Percentiles rank a stretch among this genome's conserved stretches.
These are phyloP conservation scores for Danionella dracula DNA, from an alignment of 2,797 vertebrate genomes.

Conservation along the genomic window DNA sequence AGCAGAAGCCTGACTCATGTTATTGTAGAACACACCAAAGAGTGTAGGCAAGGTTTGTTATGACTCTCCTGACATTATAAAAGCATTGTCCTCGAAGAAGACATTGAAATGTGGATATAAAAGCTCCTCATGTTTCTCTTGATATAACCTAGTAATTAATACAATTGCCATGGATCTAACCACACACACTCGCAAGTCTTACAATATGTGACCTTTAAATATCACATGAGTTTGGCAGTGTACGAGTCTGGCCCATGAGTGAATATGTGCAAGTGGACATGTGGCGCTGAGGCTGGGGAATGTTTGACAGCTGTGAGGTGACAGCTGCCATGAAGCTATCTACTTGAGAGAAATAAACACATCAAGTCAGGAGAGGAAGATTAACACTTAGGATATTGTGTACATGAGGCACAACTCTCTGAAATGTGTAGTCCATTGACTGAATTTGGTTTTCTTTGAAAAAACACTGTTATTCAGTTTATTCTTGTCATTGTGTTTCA, in stretches of 20 bases:
- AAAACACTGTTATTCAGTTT: too few relatives aligned
- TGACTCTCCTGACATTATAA: slow-evolving; percentile 51
- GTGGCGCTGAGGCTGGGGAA: slow-evolving; percentile 39
- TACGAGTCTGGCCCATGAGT: slow-evolving; percentile 32
- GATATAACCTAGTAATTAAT: slow-evolving; percentile 43
- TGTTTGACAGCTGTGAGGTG: slow-evolving; percentile 36
- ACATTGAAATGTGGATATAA: slow-evolving; percentile 11
- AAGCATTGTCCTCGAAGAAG: slow-evolving; percentile 56
- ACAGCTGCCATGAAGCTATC: slow-evolving; percentile 31
- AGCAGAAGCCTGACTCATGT: too few relatives aligned
- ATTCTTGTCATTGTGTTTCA: too few relatives aligned
- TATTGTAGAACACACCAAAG: neutral
- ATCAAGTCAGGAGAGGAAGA: slow-evolving; percentile 2
- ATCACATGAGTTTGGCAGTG: slow-evolving; percentile 26
- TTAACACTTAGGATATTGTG: neutral
- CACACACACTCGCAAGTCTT: slow-evolving; percentile 29
- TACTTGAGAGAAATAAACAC: slow-evolving; percentile 28
- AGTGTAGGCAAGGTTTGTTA: slow-evolving; percentile 30
- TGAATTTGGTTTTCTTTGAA: too few relatives aligned
- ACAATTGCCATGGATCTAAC: slow-evolving; percentile 18
- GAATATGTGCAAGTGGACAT: slow-evolving; percentile 38
- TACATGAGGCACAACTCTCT: neutral
- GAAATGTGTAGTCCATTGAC: neutral
- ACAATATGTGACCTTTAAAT: slow-evolving; percentile 50
- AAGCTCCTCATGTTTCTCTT: slow-evolving; percentile 7